Evolutionary conservation across 2,113 vertebrate species (phyloP).

Genomic region (Echinops telfairi): DNA sequence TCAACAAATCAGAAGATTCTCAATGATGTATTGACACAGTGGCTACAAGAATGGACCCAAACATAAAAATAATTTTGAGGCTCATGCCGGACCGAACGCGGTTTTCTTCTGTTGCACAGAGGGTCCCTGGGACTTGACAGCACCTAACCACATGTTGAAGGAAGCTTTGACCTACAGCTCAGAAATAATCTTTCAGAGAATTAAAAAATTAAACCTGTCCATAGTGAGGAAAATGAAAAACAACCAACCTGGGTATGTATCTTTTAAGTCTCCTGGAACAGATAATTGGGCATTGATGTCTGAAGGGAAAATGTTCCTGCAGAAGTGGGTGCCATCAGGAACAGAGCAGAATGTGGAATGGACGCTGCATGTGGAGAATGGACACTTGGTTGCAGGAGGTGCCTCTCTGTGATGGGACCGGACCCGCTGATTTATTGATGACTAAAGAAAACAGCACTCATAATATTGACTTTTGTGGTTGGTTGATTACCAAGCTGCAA

Average conservation of each 20-base stretch:
- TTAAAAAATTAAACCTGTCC: slow-evolving; percentile 51
- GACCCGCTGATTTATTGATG: not conserved
- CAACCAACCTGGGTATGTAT: no score
- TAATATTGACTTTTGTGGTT: not conserved
- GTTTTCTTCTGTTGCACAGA: no score
- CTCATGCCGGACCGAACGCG: no score
- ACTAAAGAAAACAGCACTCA: not conserved
- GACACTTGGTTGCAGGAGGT: not conserved
- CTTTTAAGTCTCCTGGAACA: slow-evolving; percentile 21
- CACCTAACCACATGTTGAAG: not conserved
- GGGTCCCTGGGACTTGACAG: no score
- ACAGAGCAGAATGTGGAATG: not conserved
- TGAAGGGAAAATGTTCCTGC: slow-evolving; percentile 16
- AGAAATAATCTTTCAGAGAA: slow-evolving; percentile 45
- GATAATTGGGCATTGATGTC: not conserved
- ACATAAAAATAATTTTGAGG: no score
- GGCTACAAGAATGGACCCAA: no score
- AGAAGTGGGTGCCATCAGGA: not conserved
- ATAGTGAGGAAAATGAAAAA: not conserved
- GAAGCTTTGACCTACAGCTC: not conserved
- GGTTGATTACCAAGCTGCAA: not conserved
- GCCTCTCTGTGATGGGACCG: not conserved
- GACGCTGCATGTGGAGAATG: not conserved
- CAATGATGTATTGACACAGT: no score
- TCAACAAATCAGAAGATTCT: no score